phyloP scores from a whole-genome alignment of 2,797 vertebrate species.

The Hipposideros larvatus region DNA sequence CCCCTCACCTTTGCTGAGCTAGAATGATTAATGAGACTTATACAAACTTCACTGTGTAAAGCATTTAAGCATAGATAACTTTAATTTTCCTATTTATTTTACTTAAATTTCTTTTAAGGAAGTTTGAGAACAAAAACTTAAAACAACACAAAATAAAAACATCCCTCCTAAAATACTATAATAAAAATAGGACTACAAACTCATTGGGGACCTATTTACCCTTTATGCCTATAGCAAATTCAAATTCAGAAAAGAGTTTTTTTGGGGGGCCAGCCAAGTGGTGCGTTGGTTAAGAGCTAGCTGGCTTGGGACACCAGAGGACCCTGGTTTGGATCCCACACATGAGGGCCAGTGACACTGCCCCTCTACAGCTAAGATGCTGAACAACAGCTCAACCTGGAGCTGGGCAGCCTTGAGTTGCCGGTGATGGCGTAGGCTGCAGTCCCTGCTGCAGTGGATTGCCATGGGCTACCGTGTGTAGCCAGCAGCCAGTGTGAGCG shows the following conservation, averaged over 20 bases:
- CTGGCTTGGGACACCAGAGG: too few relatives aligned
- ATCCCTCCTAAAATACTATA: slow-evolving; percentile 20
- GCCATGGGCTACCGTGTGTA: too few relatives aligned
- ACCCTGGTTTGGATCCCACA: too few relatives aligned
- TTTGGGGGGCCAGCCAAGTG: too few relatives aligned
- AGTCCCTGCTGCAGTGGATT: too few relatives aligned
- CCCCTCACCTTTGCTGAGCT: neutral
- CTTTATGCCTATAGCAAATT: neutral
- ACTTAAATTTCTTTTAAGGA: slow-evolving; percentile 55
- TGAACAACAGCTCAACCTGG: too few relatives aligned
- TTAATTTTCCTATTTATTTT: slow-evolving; percentile 32
- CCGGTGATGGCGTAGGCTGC: too few relatives aligned
- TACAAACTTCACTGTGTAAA: neutral
- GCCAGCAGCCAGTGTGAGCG: too few relatives aligned
- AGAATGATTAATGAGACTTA: slow-evolving; percentile 37
- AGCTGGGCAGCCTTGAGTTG: too few relatives aligned
- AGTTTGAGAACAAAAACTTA: slow-evolving; percentile 41
- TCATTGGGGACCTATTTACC: neutral
- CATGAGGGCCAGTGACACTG: too few relatives aligned
- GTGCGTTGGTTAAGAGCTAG: too few relatives aligned
- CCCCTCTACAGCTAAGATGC: too few relatives aligned
- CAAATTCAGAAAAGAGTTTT: neutral
- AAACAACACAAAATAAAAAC: slow-evolving; percentile 52
- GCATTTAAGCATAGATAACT: slow-evolving; percentile 13
- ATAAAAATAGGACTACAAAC: slow-evolving; percentile 26